These are phyloP conservation scores for Caradrina clavipalpis DNA, from an alignment of 2,888 invertebrate species.

Conservation along the genomic window DNA sequence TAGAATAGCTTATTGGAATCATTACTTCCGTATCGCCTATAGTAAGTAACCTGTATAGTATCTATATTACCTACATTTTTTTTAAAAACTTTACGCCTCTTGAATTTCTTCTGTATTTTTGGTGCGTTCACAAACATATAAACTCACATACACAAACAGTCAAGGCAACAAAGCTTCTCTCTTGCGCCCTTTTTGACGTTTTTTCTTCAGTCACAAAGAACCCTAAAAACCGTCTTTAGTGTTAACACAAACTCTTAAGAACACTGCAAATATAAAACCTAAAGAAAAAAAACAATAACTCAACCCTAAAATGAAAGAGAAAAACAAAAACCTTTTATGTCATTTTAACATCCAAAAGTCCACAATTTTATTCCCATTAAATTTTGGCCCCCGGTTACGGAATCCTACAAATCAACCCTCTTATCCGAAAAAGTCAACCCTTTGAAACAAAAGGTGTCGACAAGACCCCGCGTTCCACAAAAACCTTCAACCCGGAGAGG, in stretches of 20 bases:
- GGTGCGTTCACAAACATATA: no score
- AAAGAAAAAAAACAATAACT: slow-evolving; percentile 3
- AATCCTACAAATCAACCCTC: slow-evolving; percentile 68
- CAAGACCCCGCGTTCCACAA: slow-evolving; percentile 66
- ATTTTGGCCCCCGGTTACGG: slow-evolving; percentile 50
- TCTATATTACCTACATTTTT: no score
- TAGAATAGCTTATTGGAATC: no score
- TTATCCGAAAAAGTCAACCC: slow-evolving; percentile 67
- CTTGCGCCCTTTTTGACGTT: no score
- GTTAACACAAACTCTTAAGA: not conserved
- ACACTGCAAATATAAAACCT: not conserved
- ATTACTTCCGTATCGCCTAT: no score
- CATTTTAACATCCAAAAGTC: slow-evolving; percentile 34
- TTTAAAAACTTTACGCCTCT: no score
- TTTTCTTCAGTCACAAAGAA: no score
- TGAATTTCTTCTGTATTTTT: no score
- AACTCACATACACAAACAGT: no score
- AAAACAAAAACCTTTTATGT: slow-evolving; percentile 22
- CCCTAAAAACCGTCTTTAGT: not conserved
- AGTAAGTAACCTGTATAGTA: no score
- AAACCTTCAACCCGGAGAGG: slow-evolving; percentile 62
- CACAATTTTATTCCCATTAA: slow-evolving; percentile 51
- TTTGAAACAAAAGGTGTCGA: slow-evolving; percentile 77
- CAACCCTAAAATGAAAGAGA: not conserved
- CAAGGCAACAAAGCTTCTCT: no score